phyloP scores from a whole-genome alignment of 2,113 vertebrate species.

The Mixornis gularis region DNA sequence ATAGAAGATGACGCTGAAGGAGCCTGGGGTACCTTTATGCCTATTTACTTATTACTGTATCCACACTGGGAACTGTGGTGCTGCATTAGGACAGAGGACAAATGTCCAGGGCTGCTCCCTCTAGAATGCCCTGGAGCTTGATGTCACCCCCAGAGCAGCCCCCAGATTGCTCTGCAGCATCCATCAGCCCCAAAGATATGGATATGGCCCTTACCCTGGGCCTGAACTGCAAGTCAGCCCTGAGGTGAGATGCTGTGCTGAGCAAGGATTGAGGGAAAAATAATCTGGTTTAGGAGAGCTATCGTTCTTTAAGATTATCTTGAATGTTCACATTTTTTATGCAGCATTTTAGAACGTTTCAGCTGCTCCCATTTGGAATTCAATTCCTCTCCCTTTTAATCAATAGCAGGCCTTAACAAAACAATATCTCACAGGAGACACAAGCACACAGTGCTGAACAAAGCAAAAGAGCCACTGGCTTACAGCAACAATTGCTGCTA shows the following conservation, averaged over 20 bases:
- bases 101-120: neutral
- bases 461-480: constrained; percentile 53
- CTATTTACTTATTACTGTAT: neutral
- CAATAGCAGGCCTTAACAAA: constrained; percentile 60
- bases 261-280: neutral
- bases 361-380: constrained; percentile 29
- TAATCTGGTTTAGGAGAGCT: neutral
- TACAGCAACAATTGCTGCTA: constrained; percentile 52
- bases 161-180: neutral
- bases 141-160: neutral
- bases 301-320: neutral
- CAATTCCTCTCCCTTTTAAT: constrained; percentile 54
- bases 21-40: neutral
- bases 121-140: neutral
- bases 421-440: constrained; percentile 60
- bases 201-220: neutral
- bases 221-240: neutral
- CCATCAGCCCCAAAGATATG: neutral
- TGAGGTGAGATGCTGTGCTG: neutral
- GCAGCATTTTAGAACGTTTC: neutral
- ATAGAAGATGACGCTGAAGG: neutral
- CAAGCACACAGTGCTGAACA: constrained; percentile 49
- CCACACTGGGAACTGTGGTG: neutral
- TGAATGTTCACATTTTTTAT: constrained; percentile 4
- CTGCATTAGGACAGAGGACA: neutral